Base-by-base conservation (phyloP, 2,797 vertebrate genomes). In the Cichlasoma orientale region DNA sequence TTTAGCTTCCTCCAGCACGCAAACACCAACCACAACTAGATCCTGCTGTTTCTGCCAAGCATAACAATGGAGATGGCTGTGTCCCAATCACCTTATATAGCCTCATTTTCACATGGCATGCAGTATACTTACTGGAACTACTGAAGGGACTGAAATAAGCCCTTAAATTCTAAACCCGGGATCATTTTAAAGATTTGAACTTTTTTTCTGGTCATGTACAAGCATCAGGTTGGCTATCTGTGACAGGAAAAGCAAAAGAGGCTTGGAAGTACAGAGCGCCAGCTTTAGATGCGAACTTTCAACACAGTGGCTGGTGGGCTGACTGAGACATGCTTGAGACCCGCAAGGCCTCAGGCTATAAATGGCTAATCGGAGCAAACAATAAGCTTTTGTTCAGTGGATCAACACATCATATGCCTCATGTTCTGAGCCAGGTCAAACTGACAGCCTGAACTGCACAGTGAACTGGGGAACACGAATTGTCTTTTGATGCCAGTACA, bases 361-460 rank as follows among this genome's bases (percentile, higher is more conserved):
- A 90, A 84, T 89, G 91, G 86, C 86, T 93, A 92, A 92, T 90
- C 86, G n/a, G 82, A 66, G 56, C 72, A 92, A 36, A 93, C 93
- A 95, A 90, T 90, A 86, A 63, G 82, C 90, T 86, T 91, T 94
- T 95, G 95, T 95, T 94, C 78, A 13, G 31, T 77, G 89, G 92
- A 92, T 94, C 92, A 94, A 90, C 92, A 89, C 91, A 90, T 95
- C 92, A 94, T 93, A 93, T 91, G 91, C 90, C 89, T 93, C 83
- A 78, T 75, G 80, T 88, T 88, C 78, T 58, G 77, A 85, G 80
- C 70, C 18, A 19, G 81, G 79, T 82, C 25, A 25, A 77, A 85
- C 75, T 75, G 75, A 89, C 86, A 82, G 78, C 79, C 71, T 10
- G 41, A 68, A 81, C 77, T 79, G 27, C 78, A 56, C 90, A 86